phyloP scores from a whole-genome alignment of 2,888 invertebrate species.

The Cerceris ruficornis region DNA sequence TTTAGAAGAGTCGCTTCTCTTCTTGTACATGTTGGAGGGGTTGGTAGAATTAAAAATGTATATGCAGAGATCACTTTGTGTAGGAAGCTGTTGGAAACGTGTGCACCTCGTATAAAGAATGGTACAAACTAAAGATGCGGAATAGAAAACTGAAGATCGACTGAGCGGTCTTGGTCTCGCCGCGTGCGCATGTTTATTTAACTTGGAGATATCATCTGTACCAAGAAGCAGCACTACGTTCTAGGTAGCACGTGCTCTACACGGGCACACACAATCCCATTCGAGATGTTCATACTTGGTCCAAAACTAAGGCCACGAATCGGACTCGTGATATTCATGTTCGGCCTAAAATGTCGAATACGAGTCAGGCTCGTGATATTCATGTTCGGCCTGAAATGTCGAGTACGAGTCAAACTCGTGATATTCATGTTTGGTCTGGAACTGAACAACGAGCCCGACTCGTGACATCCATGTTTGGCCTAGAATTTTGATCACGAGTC shows the following conservation, averaged over 20 bases:
- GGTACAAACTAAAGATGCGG: conserved; percentile 37
- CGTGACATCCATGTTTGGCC: conserved; percentile 3
- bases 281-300: conserved; percentile 8
- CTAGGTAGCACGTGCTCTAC: conserved; percentile 12
- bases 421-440: conserved; percentile 4
- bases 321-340: conserved; percentile 7
- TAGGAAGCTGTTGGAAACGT: conserved; percentile 35
- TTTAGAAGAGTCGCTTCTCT: conserved; percentile 30
- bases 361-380: conserved; percentile 27
- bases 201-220: conserved; percentile 30
- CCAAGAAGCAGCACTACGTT: conserved; percentile 27
- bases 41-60: conserved; percentile 29
- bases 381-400: conserved; percentile 11
- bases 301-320: conserved; percentile 12
- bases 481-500: too few species aligned
- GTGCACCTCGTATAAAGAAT: conserved; percentile 38
- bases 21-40: conserved; percentile 37
- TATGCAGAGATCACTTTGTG: conserved; percentile 27
- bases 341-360: conserved; percentile 10
- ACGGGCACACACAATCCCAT: conserved; percentile 12
- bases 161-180: conserved; percentile 35
- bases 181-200: conserved; percentile 33
- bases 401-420: conserved; percentile 18
- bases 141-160: conserved; percentile 39
- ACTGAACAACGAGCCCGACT: neutral